These are phyloP conservation scores for Cephus pygmeus DNA, from an alignment of 2,888 invertebrate species.

Conservation along the genomic window DNA sequence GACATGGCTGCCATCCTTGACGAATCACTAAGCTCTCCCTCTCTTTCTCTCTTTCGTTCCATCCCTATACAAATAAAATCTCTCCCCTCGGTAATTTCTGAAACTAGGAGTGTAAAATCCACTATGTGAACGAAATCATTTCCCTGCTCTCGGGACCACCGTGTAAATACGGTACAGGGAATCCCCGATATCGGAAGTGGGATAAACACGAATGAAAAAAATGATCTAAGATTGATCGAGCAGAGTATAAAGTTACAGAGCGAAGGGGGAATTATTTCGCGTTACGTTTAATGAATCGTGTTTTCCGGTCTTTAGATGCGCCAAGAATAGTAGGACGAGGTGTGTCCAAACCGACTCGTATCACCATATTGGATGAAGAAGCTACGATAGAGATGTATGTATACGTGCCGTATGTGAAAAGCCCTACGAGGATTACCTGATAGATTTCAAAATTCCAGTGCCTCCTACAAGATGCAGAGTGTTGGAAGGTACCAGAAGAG, in stretches of 20 bases:
- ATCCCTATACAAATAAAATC: conserved; percentile 7
- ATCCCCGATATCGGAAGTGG: not conserved
- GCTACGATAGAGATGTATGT: not conserved
- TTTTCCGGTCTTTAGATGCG: conserved; percentile 62
- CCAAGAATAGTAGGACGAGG: conserved; percentile 32
- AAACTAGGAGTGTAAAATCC: not conserved
- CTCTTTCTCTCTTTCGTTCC: conserved; percentile 14
- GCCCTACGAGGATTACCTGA: not conserved
- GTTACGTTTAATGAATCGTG: conserved; percentile 55
- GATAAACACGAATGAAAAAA: not conserved
- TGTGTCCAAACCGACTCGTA: not conserved
- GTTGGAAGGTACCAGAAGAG: not conserved
- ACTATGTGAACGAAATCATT: not conserved
- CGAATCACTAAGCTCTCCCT: conserved; percentile 46
- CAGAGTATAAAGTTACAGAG: not conserved
- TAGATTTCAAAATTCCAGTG: not conserved
- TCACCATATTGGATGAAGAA: not conserved
- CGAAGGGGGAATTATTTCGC: not conserved
- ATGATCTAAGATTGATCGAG: not conserved
- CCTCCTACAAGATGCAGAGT: not conserved
- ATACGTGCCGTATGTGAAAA: conserved; percentile 7
- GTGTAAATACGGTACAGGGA: not conserved
- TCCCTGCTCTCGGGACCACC: not conserved
- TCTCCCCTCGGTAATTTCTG: not conserved
- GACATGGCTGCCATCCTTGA: conserved; percentile 40